These are phyloP conservation scores for Oreotrochilus melanogaster DNA, from an alignment of 2,113 vertebrate genomes.

Conservation along the genomic window DNA sequence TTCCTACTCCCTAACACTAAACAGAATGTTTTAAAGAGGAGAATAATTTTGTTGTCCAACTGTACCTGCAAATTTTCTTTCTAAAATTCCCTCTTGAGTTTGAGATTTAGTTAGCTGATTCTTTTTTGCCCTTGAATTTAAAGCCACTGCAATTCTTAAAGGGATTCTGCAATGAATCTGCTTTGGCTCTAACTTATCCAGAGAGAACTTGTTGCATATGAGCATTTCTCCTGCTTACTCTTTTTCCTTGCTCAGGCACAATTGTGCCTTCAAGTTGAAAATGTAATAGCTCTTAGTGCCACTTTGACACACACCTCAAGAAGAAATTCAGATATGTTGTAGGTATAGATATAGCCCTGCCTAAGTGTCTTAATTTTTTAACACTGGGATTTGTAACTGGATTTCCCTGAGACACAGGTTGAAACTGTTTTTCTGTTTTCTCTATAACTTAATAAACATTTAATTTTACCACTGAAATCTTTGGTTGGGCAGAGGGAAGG, in stretches of 20 bases:
- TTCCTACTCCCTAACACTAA: background rate
- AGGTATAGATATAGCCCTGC: background rate
- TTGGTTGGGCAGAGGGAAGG: background rate
- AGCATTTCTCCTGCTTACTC: background rate
- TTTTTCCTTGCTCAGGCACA: background rate
- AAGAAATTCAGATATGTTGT: background rate
- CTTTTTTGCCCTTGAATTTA: background rate
- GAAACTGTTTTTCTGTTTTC: background rate
- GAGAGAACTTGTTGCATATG: background rate
- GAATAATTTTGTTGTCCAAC: background rate
- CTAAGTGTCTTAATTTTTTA: fast-evolving
- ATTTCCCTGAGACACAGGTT: background rate
- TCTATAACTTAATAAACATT: background rate
- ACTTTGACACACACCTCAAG: background rate
- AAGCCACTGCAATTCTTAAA: background rate
- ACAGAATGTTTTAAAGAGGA: background rate
- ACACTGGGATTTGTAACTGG: background rate
- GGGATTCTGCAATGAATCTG: background rate
- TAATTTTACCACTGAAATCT: background rate
- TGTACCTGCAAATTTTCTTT: background rate
- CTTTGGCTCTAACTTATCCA: background rate
- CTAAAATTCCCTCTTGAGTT: background rate
- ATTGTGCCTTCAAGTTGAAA: background rate
- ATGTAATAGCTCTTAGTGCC: background rate
- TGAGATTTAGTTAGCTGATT: background rate